Evolutionary conservation across 23 tunicate genomes (phyloP).

Genomic region (Halocynthia roretzi): DNA sequence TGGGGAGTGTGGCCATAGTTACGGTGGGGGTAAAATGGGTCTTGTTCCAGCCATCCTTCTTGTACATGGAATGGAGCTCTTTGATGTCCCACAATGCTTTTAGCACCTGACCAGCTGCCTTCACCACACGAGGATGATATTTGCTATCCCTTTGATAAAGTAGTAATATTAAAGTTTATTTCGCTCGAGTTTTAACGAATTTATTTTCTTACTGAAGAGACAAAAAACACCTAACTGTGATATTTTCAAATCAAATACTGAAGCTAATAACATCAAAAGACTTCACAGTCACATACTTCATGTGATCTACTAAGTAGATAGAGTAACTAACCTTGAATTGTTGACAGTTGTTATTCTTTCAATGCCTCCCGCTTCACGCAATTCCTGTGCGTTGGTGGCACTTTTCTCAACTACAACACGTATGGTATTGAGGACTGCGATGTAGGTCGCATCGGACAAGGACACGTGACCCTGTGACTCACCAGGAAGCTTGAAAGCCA

Average conservation of each 20-base stretch:
- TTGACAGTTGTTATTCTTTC: slow-evolving; percentile 89
- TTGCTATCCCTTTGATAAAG: slow-evolving; percentile 41
- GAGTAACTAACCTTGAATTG: slow-evolving; percentile 22
- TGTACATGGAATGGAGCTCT: slow-evolving; percentile 37
- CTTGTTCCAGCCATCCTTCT: slow-evolving; percentile 95
- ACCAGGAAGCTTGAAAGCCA: slow-evolving; percentile 87
- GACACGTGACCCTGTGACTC: slow-evolving; percentile 56
- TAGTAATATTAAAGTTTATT: neutral
- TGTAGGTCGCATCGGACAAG: slow-evolving; percentile 62
- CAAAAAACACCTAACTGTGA: too few relatives aligned
- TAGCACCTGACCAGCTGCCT: slow-evolving; percentile 77
- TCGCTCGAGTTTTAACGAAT: neutral
- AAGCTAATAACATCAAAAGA: too few relatives aligned
- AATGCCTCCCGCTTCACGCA: slow-evolving; percentile 78
- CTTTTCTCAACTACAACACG: slow-evolving; percentile 64
- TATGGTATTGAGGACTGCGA: slow-evolving; percentile 86
- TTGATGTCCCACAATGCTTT: slow-evolving; percentile 74
- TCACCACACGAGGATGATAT: slow-evolving; percentile 59
- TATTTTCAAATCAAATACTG: too few relatives aligned
- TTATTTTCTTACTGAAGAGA: neutral
- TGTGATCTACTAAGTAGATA: neutral
- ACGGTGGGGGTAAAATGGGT: slow-evolving; percentile 75
- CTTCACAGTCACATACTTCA: too few relatives aligned
- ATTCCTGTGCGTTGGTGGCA: slow-evolving; percentile 44
- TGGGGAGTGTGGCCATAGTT: slow-evolving; percentile 67